Evolutionary conservation across 1,140 invertebrate species (phyloP), one percentile per base, ranked within the genome.

Genomic region (Zaprionus vittiger): DNA sequence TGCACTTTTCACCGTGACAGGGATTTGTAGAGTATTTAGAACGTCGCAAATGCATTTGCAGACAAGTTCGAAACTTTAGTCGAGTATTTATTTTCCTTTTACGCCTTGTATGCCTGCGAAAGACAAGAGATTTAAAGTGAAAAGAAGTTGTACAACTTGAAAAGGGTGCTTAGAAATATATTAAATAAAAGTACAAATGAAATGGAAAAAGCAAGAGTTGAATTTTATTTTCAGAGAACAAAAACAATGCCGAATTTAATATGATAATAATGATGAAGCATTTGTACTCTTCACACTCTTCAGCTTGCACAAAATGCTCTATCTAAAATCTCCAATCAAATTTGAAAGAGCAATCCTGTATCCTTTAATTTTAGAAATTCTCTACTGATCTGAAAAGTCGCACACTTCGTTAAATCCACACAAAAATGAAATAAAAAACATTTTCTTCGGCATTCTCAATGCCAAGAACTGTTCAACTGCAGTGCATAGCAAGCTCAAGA

Each of bases 41-140:
- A n/a, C 11, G 47, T 52, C 47, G 47, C 47, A 52, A 52, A 24
- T 52, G 47, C 47, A 52, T 52, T 52, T 52, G 47, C 47, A 52
- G 47, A 52, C 47, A 52, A 52, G 47, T 20, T 52, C 47, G 11
- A 14, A 24, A 52, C 47, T 52, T 24, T 20, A 14, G 20, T 52
- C 4, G 47, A 52, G 20, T 52, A 52, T 52, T 52, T 52, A 24
- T 52, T 24, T 52, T 5, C 47, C 17, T 52, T 52, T 24, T 24
- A 52, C 47, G 47, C 17, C 17, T 52, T 24, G 22, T 52, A 52
- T 20, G 47, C 17, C 47, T 52, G 47, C 1, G 47, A 22, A 52
- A 52, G 47, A 52, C 20, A 52, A 24, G 47, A 24, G 20, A 20
- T 22, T 22, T 20, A 22, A 24, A 20, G 17, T 11, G 20, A 11